Evolutionary conservation across 1,140 invertebrate species (phyloP), one percentile per base, ranked within the genome.

Genomic region (Drosophila lowei): DNA sequence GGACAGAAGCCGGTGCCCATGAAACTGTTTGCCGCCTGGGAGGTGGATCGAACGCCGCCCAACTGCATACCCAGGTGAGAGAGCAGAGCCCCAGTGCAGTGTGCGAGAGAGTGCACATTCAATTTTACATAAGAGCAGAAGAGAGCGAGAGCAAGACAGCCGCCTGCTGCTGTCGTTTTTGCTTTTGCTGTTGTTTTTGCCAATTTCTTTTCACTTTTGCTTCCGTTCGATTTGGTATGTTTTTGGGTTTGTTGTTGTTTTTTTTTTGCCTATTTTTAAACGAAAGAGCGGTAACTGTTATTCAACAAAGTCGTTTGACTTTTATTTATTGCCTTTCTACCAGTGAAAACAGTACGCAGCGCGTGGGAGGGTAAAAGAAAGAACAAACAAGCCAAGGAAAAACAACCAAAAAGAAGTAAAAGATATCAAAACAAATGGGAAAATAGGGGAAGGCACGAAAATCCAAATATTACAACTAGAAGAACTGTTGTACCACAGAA

Each of bases 21-120:
- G 98, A 98, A 98, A 93, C 94, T 99, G 73, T 99, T 99, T 93
- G 97, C 98, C 65, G 98, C 97, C 77, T 98, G 97, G 97, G 98
- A 99, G 94, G 96, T 99, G 62, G 98, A 99, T 93, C 95, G 98
- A 91, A 98, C 97, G 63, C 97, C 98, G 49, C 95, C 98, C 65
- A 98, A 98, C 93, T 99, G 98, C 92, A 98, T 99, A 92, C 97
- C 98, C 91, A 97, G 97, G 97, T 98, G 94, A 93, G 34, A 38
- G 34, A 38, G 11, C 11, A 13, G 4, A 13, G 11, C 11, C 34
- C 34, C 34, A 38, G 81, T 86, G 47, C 28, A 50, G 8, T 18
- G 8, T 18, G 28, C 11, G 16, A 44, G 11, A 41, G 34, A 23
- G 56, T 63, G 54, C 48, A 73, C 57, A 63, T 13, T 13, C 11